Percentiles rank a stretch among this genome's conserved stretches.
These are phyloP conservation scores for Aptenodytes patagonicus DNA, from an alignment of 2,113 vertebrate genomes.

Conservation along the genomic window DNA sequence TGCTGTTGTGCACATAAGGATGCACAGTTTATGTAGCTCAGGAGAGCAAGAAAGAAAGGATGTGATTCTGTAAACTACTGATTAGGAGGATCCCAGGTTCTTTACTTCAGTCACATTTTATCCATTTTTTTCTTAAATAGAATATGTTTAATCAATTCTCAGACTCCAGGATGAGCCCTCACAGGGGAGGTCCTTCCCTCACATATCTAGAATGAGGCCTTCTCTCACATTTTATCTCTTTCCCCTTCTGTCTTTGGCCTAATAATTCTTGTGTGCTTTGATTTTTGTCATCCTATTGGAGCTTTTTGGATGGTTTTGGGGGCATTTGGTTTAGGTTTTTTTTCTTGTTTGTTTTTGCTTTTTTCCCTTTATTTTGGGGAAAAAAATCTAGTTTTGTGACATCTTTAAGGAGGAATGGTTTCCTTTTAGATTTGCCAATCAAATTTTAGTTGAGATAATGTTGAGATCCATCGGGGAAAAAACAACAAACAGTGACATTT, in stretches of 20 bases:
- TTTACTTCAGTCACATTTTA: background rate
- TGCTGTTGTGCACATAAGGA: background rate
- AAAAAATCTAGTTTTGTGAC: accelerated
- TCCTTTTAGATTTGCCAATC: background rate
- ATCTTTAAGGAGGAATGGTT: background rate
- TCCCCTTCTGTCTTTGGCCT: background rate
- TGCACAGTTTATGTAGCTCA: background rate
- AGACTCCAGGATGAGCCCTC: background rate
- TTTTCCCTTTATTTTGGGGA: background rate
- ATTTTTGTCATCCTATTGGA: background rate
- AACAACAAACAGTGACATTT: background rate
- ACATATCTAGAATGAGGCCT: background rate
- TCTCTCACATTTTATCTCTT: background rate
- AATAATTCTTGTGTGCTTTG: background rate
- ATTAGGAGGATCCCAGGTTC: background rate
- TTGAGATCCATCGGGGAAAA: background rate
- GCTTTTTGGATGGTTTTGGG: background rate
- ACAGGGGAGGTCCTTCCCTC: background rate
- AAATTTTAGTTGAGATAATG: background rate
- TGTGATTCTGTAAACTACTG: background rate
- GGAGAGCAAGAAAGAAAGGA: background rate
- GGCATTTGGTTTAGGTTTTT: background rate
- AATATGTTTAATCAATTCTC: background rate
- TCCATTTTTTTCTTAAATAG: background rate
- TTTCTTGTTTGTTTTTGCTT: too few relatives aligned